Conservation (phyloP, 1,140 invertebrate genomes). For the Nymphalis io region DNA sequence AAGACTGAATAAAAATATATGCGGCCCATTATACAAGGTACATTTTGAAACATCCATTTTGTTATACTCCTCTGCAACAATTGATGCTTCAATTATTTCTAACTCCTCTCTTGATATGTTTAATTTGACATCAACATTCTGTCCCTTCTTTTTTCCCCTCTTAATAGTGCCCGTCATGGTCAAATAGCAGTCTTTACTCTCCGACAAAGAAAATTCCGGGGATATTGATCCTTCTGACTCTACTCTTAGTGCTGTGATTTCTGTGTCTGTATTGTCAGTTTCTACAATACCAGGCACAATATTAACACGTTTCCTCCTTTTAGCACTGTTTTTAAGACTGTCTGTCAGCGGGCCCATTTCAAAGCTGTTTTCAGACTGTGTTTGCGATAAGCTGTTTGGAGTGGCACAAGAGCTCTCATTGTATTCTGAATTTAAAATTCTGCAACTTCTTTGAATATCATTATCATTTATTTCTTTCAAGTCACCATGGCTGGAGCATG, state of each 20-base stretch:
- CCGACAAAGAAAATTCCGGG: constrained; percentile 69
- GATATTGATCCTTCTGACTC: constrained; percentile 76
- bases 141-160: constrained; percentile 86
- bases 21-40: constrained; percentile 83
- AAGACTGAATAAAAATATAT: constrained; percentile 85
- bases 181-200: constrained; percentile 80
- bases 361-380: constrained; percentile 79
- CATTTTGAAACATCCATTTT: constrained; percentile 82
- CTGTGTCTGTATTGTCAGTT: constrained; percentile 77
- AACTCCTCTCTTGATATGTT: constrained; percentile 86
- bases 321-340: constrained; percentile 80
- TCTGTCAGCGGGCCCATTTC: constrained; percentile 77
- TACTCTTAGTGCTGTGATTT: constrained; percentile 76
- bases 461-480: constrained; percentile 66
- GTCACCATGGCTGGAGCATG: constrained; percentile 78
- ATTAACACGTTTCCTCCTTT: constrained; percentile 83
- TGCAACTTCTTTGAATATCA: constrained; percentile 68
- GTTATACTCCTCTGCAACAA: constrained; percentile 82
- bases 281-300: constrained; percentile 82
- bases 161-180: constrained; percentile 88
- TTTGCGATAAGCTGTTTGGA: constrained; percentile 77
- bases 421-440: constrained; percentile 67
- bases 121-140: constrained; percentile 86
- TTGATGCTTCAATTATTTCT: constrained; percentile 84
- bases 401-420: constrained; percentile 76